Percentiles rank a stretch among this genome's conserved stretches.
Conservation (phyloP, 2,797 vertebrate species). For the Pelodytes ibericus region DNA sequence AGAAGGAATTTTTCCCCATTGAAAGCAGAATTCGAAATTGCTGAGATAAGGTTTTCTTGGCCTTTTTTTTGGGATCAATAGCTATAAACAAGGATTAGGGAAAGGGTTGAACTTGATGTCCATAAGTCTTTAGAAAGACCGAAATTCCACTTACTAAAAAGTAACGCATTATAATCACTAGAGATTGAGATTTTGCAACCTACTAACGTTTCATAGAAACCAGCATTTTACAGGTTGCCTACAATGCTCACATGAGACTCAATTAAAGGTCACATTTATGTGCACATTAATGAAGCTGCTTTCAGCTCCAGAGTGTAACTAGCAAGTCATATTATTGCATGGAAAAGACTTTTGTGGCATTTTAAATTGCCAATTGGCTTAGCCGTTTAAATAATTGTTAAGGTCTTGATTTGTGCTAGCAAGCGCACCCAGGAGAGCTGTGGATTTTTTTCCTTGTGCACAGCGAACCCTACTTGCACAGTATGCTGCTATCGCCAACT, state of each 20-base stretch:
- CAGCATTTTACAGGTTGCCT: not conserved
- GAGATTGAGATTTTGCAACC: not conserved
- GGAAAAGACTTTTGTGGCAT: not conserved
- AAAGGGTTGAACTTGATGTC: no score
- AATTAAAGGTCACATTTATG: conserved; percentile 22
- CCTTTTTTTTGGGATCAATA: no score
- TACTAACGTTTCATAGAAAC: not conserved
- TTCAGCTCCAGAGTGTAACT: not conserved
- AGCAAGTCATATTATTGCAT: not conserved
- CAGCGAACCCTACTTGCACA: not conserved
- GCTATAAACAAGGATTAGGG: no score
- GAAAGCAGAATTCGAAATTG: no score
- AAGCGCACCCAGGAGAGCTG: not conserved
- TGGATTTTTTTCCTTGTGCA: not conserved
- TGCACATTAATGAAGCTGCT: not conserved
- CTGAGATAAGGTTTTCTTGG: no score
- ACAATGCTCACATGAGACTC: conserved; percentile 25
- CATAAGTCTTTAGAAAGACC: no score
- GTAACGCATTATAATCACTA: not conserved
- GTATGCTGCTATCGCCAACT: not conserved
- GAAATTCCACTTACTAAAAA: no score
- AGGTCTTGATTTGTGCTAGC: not conserved
- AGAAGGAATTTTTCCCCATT: no score
- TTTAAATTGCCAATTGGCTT: not conserved
- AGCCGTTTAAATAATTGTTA: conserved; percentile 5